Base-by-base conservation (phyloP, 2,888 invertebrate species). In the Drosophila emarginata region DNA sequence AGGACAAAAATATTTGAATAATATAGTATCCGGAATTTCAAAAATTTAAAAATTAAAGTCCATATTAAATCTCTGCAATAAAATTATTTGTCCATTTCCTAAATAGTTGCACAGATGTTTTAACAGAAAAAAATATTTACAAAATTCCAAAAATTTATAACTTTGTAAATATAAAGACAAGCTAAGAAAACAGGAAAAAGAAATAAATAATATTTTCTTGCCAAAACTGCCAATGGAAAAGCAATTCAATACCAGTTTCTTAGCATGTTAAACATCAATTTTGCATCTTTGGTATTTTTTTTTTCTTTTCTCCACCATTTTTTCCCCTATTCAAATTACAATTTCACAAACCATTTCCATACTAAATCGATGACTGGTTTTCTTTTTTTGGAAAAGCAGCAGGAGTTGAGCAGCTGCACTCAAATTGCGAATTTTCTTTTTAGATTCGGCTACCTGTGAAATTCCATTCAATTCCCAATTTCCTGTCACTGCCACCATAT, bases 401-500 rank as follows among this genome's bases (percentile, higher is more conserved):
- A 56, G 51, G 51, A 57, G 51, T n/a, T 28, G 61, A 57, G 53
- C 14, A 45, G 23, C 40, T 61, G 23, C 26, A 59, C 45, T 57
- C 26, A 36, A 58, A 59, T 61, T 56, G 32, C 36, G 53, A 57
- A 54, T 60, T 37, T 54, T 54, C 54, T 32, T 32, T 14, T 51
- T 28, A 14, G 45, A 61, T 21, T 23, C 37, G 59, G 50, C 62
- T 51, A 58, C 69, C 64, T 71, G 71, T 32, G 28, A 12, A 18
- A 45, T 28, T 54, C 36, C 54, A 54, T 54, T 54, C 37, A 26
- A 45, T 53, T 28, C 54, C 56, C 57, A 53, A 61, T 64, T 57
- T 61, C 40, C 71, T 32, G 28, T 28, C 32, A 15, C 23, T 32
- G 7, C n/a, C 59, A 53, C 21, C 14, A 28, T 39, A 36, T 59